Percentiles rank a stretch among this genome's conserved stretches.
Conservation (phyloP, 2,113 vertebrate genomes). For the Scartelaos histophorus region DNA sequence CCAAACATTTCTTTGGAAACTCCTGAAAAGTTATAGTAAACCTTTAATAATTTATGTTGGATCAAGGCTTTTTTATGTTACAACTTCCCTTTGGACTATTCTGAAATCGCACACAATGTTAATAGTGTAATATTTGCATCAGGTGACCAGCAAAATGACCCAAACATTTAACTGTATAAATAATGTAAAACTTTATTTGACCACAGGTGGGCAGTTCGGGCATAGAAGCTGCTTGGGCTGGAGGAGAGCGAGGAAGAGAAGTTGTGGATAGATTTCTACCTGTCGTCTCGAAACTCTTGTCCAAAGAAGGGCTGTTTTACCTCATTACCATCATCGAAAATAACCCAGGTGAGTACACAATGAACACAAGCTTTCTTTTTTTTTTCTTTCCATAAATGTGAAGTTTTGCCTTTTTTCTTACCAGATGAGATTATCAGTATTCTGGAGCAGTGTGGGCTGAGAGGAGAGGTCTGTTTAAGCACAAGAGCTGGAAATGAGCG, state of each 20-base stretch:
- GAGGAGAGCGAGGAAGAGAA: constrained; percentile 86
- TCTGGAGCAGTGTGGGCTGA: constrained; percentile 76
- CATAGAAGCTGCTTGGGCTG: constrained; percentile 92
- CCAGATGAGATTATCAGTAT: constrained; percentile 85
- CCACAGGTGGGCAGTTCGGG: constrained; percentile 83
- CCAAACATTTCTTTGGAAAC: too few species aligned
- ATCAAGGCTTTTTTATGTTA: too few species aligned
- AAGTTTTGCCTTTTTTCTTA: background rate
- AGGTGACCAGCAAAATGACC: background rate
- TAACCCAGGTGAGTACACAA: constrained; percentile 80
- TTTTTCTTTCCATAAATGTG: too few species aligned
- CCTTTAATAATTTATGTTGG: too few species aligned
- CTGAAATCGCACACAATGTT: too few species aligned
- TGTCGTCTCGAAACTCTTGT: constrained; percentile 82
- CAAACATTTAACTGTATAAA: background rate
- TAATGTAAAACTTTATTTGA: background rate
- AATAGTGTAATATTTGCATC: too few species aligned
- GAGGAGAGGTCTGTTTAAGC: constrained; percentile 74
- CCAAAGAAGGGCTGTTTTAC: constrained; percentile 86
- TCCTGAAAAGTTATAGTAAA: too few species aligned
- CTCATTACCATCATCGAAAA: constrained; percentile 89
- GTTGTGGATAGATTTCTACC: constrained; percentile 91
- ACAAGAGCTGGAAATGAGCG: constrained; percentile 84
- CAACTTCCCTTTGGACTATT: too few species aligned
- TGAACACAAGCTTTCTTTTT: rapidly evolving